A percentile compares a stretch with the other conserved stretches of the same genome.
Conservation (phyloP, 2,797 vertebrate species). For the Poeciliopsis infans region DNA sequence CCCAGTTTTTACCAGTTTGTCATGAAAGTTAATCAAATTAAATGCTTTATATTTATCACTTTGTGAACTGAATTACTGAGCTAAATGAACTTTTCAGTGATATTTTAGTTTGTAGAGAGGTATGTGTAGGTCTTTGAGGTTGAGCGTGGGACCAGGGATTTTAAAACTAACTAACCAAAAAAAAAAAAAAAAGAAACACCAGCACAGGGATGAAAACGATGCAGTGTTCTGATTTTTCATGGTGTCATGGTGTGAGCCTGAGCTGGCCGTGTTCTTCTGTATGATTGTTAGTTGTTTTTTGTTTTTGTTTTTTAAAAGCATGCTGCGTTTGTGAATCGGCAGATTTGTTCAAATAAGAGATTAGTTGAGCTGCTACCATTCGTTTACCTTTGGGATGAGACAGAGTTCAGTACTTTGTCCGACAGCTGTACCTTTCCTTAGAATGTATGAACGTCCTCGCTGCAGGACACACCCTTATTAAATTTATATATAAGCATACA, state of each 20-base stretch:
- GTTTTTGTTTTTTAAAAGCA: conserved; percentile 37
- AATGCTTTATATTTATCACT: not conserved
- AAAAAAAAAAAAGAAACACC: conserved; percentile 74
- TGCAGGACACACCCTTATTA: conserved; percentile 53
- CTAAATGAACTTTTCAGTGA: not conserved
- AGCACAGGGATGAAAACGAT: conserved; percentile 75
- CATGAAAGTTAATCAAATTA: not conserved
- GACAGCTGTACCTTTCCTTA: conserved; percentile 73
- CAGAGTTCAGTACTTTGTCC: conserved; percentile 54
- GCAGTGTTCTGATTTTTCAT: conserved; percentile 60
- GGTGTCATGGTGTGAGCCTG: conserved; percentile 46
- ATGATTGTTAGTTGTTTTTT: conserved; percentile 32
- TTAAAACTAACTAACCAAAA: conserved; percentile 72
- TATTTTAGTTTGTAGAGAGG: not conserved
- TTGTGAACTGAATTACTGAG: not conserved
- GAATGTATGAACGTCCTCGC: conserved; percentile 76
- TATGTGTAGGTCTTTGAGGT: conserved; percentile 29
- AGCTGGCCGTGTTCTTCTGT: conserved; percentile 63
- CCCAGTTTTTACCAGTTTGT: too few relatives aligned
- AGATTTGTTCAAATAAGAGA: conserved; percentile 70
- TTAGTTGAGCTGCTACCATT: conserved; percentile 71
- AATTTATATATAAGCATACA: conserved; percentile 42
- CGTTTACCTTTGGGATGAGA: conserved; percentile 63
- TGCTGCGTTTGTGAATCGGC: conserved; percentile 68
- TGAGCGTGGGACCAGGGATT: conserved; percentile 60